These are phyloP conservation scores for Odontophorus gujanensis DNA, from an alignment of 2,113 vertebrate genomes.

Conservation along the genomic window DNA sequence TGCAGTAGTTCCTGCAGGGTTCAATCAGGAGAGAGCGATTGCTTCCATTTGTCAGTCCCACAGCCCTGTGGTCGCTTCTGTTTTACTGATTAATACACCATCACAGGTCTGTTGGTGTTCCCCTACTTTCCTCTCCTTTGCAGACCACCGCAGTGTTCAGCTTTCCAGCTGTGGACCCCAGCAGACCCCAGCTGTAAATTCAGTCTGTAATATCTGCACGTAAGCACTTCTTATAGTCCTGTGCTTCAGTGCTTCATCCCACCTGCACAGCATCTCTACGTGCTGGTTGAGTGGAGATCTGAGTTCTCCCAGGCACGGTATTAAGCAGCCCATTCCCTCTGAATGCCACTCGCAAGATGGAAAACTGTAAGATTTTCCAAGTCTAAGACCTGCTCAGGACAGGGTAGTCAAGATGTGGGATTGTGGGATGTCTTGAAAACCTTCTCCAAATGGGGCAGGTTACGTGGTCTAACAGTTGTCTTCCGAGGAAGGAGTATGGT, in stretches of 20 bases:
- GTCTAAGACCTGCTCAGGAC: not conserved
- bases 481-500: not conserved
- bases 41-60: not conserved
- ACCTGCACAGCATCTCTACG: fast-evolving
- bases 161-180: not conserved
- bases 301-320: not conserved
- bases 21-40: not conserved
- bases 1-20: not conserved
- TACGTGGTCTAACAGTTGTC: not conserved
- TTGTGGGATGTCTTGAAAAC: not conserved
- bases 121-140: not conserved
- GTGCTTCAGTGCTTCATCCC: not conserved
- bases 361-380: not conserved
- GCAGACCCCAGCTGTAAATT: not conserved
- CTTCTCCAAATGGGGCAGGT: not conserved
- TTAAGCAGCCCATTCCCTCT: not conserved
- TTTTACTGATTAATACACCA: not conserved
- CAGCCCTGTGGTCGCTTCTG: not conserved
- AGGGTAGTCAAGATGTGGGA: not conserved
- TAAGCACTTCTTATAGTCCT: not conserved
- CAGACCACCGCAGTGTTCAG: fast-evolving
- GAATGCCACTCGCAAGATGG: not conserved
- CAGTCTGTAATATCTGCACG: not conserved
- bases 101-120: not conserved
- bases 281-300: not conserved